Percentiles rank a stretch among this genome's conserved stretches.
Evolutionary conservation across 2,113 vertebrate species (phyloP).

Genomic region (Brevimyrus niger): DNA sequence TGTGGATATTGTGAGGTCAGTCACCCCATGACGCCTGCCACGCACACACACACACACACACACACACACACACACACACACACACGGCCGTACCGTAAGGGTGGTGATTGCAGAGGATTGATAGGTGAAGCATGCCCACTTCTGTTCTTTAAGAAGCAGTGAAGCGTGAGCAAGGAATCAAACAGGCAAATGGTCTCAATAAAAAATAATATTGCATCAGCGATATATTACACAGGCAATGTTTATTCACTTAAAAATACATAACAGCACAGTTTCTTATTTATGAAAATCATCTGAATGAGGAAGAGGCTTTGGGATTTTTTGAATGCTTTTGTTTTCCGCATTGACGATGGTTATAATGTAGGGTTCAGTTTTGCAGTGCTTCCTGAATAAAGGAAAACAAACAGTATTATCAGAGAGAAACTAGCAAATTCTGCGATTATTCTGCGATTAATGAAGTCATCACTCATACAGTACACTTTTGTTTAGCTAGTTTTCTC

Average conservation of each 20-base stretch:
- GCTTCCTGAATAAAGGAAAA: neutral
- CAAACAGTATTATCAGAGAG: neutral
- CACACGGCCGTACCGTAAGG: neutral
- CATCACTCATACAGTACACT: neutral
- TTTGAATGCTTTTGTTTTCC: neutral
- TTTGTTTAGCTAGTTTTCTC: neutral
- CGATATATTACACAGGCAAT: neutral
- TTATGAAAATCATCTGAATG: neutral
- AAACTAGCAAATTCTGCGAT: neutral
- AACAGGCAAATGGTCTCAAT: neutral
- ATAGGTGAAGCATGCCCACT: neutral
- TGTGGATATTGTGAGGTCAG: conserved; percentile 11
- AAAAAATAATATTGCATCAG: neutral
- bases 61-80: neutral
- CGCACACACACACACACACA: neutral
- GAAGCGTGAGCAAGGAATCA: neutral
- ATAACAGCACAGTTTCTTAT: neutral
- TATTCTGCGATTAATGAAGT: neutral
- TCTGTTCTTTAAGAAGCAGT: neutral
- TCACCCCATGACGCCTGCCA: neutral
- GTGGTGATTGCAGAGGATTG: neutral
- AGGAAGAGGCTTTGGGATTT: neutral
- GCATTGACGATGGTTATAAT: neutral
- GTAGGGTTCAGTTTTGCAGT: neutral
- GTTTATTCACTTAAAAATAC: neutral